phyloP scores from a whole-genome alignment of 2,797 vertebrate species.

The Sebastes nivosus region DNA sequence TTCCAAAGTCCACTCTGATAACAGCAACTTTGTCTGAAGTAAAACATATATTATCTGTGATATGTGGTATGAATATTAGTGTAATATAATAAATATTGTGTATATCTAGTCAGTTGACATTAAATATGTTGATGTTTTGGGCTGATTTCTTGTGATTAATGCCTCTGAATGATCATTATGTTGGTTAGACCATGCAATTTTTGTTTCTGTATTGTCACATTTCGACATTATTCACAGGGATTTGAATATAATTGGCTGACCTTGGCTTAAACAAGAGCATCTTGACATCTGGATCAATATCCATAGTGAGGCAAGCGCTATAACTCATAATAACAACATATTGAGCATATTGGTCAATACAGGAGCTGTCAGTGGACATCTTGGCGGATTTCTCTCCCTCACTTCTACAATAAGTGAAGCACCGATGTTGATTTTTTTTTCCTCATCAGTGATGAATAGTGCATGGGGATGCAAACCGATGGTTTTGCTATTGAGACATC shows the following conservation, averaged over 20 bases:
- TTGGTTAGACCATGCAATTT: background rate
- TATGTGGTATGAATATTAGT: background rate
- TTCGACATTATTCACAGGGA: conserved; percentile 11
- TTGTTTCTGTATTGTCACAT: conserved; percentile 7
- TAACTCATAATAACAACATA: conserved; percentile 52
- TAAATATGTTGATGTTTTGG: background rate
- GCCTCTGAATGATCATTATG: background rate
- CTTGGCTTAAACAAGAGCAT: conserved; percentile 39
- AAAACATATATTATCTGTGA: background rate
- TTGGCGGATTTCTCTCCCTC: background rate
- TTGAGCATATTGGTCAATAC: conserved; percentile 36
- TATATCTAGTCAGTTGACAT: background rate
- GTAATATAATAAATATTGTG: background rate
- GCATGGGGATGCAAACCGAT: background rate
- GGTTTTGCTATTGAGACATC: conserved; percentile 18
- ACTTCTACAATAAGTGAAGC: background rate
- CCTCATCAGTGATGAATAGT: background rate
- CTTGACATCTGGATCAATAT: conserved; percentile 43
- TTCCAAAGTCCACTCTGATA: background rate
- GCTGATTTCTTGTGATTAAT: background rate
- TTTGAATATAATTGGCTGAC: conserved; percentile 32
- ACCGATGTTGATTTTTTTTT: background rate
- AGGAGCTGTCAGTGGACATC: conserved; percentile 25
- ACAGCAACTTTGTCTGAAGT: background rate
- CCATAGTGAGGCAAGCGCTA: conserved; percentile 17